A percentile compares a stretch with the other conserved stretches of the same genome.
These are phyloP conservation scores for Molorchus minor DNA, from an alignment of 2,888 invertebrate species.

Conservation along the genomic window DNA sequence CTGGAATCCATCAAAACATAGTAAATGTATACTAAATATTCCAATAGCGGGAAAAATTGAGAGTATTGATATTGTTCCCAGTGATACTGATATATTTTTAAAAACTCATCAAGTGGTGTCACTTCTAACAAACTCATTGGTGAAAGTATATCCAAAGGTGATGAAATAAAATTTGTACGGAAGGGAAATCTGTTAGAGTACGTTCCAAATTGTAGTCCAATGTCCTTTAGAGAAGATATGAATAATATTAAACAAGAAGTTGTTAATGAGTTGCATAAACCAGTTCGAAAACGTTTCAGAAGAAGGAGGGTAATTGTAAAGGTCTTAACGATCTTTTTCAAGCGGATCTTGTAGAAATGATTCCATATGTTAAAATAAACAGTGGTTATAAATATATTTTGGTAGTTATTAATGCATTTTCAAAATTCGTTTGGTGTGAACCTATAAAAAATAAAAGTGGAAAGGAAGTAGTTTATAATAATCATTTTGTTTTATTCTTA, in stretches of 20 bases:
- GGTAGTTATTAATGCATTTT: conserved; percentile 52
- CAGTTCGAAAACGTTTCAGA: conserved; percentile 35
- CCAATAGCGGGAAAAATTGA: conserved; percentile 2
- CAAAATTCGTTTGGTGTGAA: conserved; percentile 52
- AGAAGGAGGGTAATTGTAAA: conserved; percentile 48
- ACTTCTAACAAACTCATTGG: neutral
- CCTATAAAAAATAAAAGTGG: conserved; percentile 48
- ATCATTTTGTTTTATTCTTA: neutral
- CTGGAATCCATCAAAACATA: neutral
- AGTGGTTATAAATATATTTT: conserved; percentile 48
- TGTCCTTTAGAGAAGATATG: conserved; percentile 5
- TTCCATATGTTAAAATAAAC: conserved; percentile 46
- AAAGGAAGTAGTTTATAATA: conserved; percentile 36
- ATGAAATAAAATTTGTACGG: neutral
- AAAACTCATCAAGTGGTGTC: neutral
- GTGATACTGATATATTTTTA: neutral
- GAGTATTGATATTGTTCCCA: neutral
- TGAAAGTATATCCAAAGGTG: neutral
- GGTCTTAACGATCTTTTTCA: conserved; percentile 56
- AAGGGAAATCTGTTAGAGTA: neutral
- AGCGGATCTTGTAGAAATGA: conserved; percentile 52
- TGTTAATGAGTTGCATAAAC: conserved; percentile 28
- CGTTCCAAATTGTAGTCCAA: neutral
- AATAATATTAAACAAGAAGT: conserved; percentile 30
- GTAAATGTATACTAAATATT: conserved; percentile 5